Conservation (phyloP, 2,888 invertebrate genomes). For the Melolontha melolontha region DNA sequence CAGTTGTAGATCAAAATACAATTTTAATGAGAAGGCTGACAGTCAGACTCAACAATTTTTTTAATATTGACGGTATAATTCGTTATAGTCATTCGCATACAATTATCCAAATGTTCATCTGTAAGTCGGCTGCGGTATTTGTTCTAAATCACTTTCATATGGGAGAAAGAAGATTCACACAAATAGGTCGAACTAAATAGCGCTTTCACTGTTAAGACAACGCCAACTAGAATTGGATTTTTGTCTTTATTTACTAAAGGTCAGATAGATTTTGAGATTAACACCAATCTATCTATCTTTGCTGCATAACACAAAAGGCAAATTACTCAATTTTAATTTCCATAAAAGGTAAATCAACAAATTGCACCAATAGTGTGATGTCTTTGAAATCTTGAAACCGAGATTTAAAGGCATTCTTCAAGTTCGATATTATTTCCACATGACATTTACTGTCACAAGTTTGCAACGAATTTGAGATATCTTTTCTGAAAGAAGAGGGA, state of each 20-base stretch:
- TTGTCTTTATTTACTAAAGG: conserved; percentile 41
- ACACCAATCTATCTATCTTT: conserved; percentile 46
- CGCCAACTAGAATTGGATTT: conserved; percentile 41
- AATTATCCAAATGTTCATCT: conserved; percentile 12
- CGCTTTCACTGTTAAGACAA: conserved; percentile 43
- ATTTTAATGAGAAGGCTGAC: no score
- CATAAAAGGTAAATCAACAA: conserved; percentile 46
- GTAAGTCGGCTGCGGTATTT: conserved; percentile 43
- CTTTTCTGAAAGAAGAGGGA: no score
- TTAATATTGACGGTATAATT: no score
- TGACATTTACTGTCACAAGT: conserved; percentile 8
- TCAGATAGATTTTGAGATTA: conserved; percentile 29
- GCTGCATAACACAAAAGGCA: conserved; percentile 45
- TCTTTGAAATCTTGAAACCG: conserved; percentile 43
- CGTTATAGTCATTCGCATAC: no score
- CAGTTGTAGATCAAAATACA: no score
- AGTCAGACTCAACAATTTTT: no score
- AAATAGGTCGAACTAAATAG: conserved; percentile 40
- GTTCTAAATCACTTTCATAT: conserved; percentile 45
- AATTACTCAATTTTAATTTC: conserved; percentile 47
- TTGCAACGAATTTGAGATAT: no score
- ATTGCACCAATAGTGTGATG: conserved; percentile 45
- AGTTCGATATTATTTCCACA: conserved; percentile 32
- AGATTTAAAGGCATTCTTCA: conserved; percentile 37
- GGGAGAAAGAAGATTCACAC: conserved; percentile 41